Conservation (phyloP, 2,797 vertebrate genomes). For the Acrocephalus scirpaceus region DNA sequence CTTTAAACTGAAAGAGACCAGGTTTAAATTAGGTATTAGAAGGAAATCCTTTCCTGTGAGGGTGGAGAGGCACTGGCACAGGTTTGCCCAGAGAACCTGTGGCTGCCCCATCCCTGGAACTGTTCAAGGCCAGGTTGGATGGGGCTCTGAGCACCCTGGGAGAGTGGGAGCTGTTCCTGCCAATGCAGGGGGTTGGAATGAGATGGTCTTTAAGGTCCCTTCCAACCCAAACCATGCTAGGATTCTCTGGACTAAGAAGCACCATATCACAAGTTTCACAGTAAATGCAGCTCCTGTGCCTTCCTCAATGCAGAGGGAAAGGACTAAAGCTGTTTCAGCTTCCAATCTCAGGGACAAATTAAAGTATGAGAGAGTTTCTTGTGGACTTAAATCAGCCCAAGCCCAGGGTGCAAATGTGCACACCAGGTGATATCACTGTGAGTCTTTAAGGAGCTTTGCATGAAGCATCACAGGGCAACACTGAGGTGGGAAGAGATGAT, state of each 20-base stretch:
- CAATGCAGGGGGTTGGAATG: neutral
- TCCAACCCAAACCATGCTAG: neutral
- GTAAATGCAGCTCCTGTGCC: neutral
- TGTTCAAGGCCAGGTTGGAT: neutral
- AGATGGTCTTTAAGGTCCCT: neutral
- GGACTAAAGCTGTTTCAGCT: neutral
- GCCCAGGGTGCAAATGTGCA: neutral
- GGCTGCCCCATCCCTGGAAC: neutral
- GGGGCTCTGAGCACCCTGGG: neutral
- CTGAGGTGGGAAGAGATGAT: neutral
- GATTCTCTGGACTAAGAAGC: neutral
- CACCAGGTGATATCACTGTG: neutral
- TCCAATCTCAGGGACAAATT: neutral
- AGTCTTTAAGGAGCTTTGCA: neutral
- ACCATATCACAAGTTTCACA: neutral
- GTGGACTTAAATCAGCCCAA: neutral
- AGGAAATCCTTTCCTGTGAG: neutral
- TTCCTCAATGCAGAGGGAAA: neutral
- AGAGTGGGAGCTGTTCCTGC: accelerated
- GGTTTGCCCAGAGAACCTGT: neutral
- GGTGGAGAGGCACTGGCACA: neutral
- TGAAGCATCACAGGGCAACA: neutral
- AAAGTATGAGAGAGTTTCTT: neutral
- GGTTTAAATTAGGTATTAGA: neutral
- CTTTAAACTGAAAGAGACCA: neutral